phyloP scores from a whole-genome alignment of 2,113 vertebrate species.

The Chauna torquata region DNA sequence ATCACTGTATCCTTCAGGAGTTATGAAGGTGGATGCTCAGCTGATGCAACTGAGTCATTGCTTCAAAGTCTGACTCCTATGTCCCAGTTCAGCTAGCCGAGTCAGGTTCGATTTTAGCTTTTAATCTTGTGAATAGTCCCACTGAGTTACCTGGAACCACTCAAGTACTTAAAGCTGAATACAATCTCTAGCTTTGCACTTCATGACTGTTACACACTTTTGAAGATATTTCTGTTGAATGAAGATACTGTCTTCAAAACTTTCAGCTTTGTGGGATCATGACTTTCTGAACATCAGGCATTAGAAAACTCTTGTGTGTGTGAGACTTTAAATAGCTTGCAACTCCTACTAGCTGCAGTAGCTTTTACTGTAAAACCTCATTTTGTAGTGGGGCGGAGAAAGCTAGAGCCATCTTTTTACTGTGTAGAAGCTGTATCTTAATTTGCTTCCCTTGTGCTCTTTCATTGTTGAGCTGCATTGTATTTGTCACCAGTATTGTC shows the following conservation, averaged over 20 bases:
- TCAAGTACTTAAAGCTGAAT: background rate
- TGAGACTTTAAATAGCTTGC: background rate
- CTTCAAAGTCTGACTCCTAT: accelerated
- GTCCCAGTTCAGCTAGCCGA: background rate
- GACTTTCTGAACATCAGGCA: background rate
- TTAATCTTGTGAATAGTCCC: background rate
- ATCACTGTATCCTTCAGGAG: background rate
- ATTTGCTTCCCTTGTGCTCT: background rate
- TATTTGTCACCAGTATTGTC: background rate
- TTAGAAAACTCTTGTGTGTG: background rate
- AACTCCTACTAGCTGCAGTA: background rate
- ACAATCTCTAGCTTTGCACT: background rate
- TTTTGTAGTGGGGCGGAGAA: background rate
- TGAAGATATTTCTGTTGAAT: background rate
- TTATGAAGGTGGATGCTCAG: background rate
- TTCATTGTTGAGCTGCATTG: accelerated
- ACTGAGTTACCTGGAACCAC: background rate
- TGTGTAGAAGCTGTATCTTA: background rate
- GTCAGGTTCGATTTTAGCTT: background rate
- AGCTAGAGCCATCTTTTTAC: background rate
- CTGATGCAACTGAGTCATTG: accelerated
- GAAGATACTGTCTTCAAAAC: background rate
- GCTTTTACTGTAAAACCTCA: background rate
- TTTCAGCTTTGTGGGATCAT: background rate
- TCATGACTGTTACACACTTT: background rate